Evolutionary conservation across 2,113 vertebrate genomes (phyloP).

Genomic region (Eptesicus fuscus): DNA sequence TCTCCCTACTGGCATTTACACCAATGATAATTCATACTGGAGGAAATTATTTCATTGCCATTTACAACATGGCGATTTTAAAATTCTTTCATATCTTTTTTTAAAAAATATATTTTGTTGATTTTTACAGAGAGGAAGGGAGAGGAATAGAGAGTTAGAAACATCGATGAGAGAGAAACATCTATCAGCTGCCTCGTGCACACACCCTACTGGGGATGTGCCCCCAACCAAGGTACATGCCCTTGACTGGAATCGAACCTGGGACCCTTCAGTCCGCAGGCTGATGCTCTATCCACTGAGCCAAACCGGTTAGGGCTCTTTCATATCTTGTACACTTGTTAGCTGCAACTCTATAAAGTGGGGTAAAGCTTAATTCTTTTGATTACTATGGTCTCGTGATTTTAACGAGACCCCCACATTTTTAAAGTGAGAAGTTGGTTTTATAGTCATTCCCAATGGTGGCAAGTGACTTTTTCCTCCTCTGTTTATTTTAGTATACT

Average conservation of each 20-base stretch:
- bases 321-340: neutral
- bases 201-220: no score
- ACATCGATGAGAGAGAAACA: no score
- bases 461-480: neutral
- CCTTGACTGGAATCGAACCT: no score
- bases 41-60: neutral
- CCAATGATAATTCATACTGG: neutral
- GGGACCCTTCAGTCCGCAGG: no score
- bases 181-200: no score
- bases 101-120: no score
- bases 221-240: no score
- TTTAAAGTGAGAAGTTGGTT: neutral
- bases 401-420: no score
- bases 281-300: no score
- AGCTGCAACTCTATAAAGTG: neutral
- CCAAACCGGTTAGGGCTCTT: neutral
- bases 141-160: no score
- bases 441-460: neutral
- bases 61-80: neutral
- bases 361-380: neutral
- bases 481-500: neutral
- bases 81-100: neutral
- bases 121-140: no score
- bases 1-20: neutral
- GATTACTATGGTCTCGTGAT: no score